Evolutionary conservation across 2,113 vertebrate genomes (phyloP), one percentile per base, ranked within the genome.

Genomic region (Zosterops japonicus): DNA sequence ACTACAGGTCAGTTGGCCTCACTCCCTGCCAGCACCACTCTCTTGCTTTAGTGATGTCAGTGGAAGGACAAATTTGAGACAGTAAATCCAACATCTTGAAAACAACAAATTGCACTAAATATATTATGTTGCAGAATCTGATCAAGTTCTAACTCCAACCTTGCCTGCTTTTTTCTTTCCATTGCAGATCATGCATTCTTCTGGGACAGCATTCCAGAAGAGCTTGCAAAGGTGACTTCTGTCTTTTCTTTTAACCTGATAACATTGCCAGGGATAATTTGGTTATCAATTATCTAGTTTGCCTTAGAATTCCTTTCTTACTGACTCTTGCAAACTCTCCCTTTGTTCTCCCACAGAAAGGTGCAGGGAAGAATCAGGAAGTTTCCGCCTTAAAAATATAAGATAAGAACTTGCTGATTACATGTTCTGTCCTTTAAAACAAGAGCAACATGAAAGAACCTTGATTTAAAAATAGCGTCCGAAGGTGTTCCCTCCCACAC

Each of bases 301-400:
- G 31, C 42, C 33, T 88, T 77, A 59, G 28, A 84, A 83, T 92
- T 92, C 79, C n/a, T 90, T 95, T 86, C 82, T 89, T 60, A 74
- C 33, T 70, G 47, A 52, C n/a, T 72, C 18, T 68, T 29, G 61
- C n/a, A 90, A 84, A 79, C 20, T 49, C 49, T 68, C 20, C 33
- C 50, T 84, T 89, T 95, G 83, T 64, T 93, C 65, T 91, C n/a
- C 35, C 9, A 33, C 41, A 75, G 53, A 60, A 79, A 72, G 65
- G 12, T 69, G n/a, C 18, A 36, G 18, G 25, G 36, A 83, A 89
- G 49, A 50, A 87, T 74, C 69, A 74, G 80, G 56, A 97, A 82
- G 24, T 65, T 93, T 90, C 81, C 85, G 55, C 53, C 36, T 46
- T 74, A 74, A 74, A 89, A 84, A 72, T 29, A 56, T 29, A 11